Evolutionary conservation across 2,113 vertebrate species (phyloP), one percentile per base, ranked within the genome.

Genomic region (Pyxicephalus adspersus): DNA sequence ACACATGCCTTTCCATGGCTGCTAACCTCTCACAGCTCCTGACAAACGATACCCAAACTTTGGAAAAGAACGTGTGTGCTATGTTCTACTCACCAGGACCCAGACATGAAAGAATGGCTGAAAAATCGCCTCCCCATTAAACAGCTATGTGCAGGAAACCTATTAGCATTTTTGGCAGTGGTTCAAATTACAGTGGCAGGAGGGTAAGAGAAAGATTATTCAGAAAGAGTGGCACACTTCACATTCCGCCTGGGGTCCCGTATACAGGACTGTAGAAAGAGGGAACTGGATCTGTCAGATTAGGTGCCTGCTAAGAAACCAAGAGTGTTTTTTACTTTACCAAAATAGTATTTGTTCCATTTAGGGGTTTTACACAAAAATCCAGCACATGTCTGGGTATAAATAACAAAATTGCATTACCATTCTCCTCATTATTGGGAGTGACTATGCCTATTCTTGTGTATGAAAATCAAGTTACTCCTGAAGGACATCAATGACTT

Each of bases 131-230:
- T 88, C 87, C 88, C 89, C 86, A 87, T 89, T 89, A 88, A 89
- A 87, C 85, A 86, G 83, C 85, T 84, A 88, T 83, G 83, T 83
- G 86, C 89, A 90, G 90, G 90, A 90, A 91, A 87, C 87, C 88
- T 89, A 91, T 89, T 91, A 91, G 88, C 90, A 91, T 91, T 91
- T 91, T 89, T 91, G 89, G 89, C 87, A 67, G 55, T 0, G 87
- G 84, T 86, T 91, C 89, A 76, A 64, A 81, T 91, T 90, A 86
- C 89, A 54, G 45, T 83, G 78, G 87, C 83, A 84, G 86, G 87
- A 87, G 87, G 84, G 84, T 89, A 89, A 89, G 85, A 88, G 85
- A 77, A 83, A 84, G 75, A 83, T 81, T 82, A 86, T 86, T 88
- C 88, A 80, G 83, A 38, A 85, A 85, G 87, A 87, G 83, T 85